A percentile compares a stretch with the other conserved stretches of the same genome.
These are phyloP conservation scores for Melanerpes formicivorus DNA, from an alignment of 2,113 vertebrate species.

Conservation along the genomic window DNA sequence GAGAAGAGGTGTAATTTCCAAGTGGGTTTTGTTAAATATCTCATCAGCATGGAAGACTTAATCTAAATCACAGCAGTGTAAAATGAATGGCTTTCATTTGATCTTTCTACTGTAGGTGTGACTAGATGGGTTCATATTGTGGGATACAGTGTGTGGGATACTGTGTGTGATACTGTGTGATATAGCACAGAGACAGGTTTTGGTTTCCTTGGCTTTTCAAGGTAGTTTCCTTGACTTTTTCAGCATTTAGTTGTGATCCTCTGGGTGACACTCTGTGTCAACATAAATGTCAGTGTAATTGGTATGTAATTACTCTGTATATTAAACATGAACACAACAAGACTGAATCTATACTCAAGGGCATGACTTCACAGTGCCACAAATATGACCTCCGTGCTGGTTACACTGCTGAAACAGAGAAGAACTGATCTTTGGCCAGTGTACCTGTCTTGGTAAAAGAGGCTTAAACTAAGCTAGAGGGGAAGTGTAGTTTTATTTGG, in stretches of 20 bases:
- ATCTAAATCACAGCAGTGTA: not conserved
- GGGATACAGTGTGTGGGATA: too few species aligned
- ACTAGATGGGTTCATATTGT: too few species aligned
- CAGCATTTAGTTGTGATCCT: not conserved
- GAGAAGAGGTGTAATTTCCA: conserved; percentile 46
- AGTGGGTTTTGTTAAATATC: conserved; percentile 40
- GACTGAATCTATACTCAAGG: not conserved
- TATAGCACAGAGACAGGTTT: not conserved
- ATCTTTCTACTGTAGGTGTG: not conserved
- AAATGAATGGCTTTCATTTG: not conserved
- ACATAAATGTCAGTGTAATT: not conserved
- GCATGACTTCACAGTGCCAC: not conserved
- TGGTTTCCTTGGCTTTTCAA: not conserved
- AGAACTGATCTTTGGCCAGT: not conserved
- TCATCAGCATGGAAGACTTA: not conserved
- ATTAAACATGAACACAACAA: not conserved
- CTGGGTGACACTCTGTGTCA: accelerated
- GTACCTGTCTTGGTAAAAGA: not conserved
- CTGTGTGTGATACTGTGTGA: not conserved
- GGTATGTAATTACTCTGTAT: not conserved
- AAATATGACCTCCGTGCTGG: not conserved
- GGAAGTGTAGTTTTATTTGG: not conserved
- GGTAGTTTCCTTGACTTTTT: not conserved
- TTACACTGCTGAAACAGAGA: accelerated
- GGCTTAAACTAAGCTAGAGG: not conserved